Evolutionary conservation across 1,140 invertebrate genomes (phyloP).

Genomic region (Drosophila pruinosa): DNA sequence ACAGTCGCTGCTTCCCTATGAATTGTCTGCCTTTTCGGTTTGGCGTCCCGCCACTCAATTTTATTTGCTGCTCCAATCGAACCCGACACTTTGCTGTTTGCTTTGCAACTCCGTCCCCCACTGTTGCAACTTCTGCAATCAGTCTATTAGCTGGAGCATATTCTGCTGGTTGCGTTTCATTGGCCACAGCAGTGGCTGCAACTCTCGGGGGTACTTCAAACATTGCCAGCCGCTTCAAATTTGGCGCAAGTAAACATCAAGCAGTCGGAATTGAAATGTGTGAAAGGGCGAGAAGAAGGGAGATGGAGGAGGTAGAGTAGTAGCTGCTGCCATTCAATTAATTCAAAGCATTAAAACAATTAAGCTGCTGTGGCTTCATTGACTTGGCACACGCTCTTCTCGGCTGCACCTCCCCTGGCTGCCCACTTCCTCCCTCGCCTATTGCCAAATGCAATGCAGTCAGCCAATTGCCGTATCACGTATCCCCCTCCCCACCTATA

Average conservation of each 20-base stretch:
- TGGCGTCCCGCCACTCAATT: slow-evolving; percentile 63
- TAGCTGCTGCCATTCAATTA: slow-evolving; percentile 63
- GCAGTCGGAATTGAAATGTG: slow-evolving; percentile 35
- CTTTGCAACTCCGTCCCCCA: not conserved
- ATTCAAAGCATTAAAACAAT: slow-evolving; percentile 80
- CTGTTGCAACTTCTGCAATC: slow-evolving; percentile 57
- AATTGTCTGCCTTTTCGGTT: slow-evolving; percentile 45
- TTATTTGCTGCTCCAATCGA: slow-evolving; percentile 73
- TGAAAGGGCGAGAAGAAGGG: not conserved
- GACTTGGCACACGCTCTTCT: slow-evolving; percentile 65
- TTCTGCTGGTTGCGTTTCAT: slow-evolving; percentile 19
- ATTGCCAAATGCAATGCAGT: slow-evolving; percentile 35
- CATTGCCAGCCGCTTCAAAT: slow-evolving; percentile 39
- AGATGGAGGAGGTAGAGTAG: not conserved
- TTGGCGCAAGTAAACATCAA: slow-evolving; percentile 76
- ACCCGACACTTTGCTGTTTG: slow-evolving; percentile 49
- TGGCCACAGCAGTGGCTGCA: not conserved
- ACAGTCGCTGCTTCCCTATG: too few relatives aligned
- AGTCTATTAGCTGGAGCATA: slow-evolving; percentile 61
- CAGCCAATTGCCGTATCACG: slow-evolving; percentile 22
- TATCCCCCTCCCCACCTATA: not conserved
- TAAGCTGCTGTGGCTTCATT: slow-evolving; percentile 70
- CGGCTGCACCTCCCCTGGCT: slow-evolving; percentile 1
- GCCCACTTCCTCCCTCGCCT: not conserved
- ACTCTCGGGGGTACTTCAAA: slow-evolving; percentile 31